A percentile compares a stretch with the other conserved stretches of the same genome.
These are phyloP conservation scores for Ephestia elutella DNA, from an alignment of 1,140 invertebrate genomes.

Conservation along the genomic window DNA sequence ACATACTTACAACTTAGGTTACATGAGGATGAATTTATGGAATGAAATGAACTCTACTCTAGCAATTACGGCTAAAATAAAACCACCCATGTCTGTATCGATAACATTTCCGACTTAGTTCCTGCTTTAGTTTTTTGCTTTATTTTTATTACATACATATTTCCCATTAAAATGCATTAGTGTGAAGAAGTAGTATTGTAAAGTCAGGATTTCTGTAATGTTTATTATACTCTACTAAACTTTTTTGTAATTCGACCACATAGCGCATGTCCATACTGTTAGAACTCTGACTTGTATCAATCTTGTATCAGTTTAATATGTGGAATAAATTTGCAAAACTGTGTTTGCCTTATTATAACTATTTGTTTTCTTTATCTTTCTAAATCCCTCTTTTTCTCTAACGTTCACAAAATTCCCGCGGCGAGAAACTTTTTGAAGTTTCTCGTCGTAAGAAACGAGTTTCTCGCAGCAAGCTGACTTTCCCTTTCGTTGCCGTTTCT, in stretches of 20 bases:
- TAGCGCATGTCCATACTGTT: slow-evolving; percentile 69
- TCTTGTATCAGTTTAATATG: slow-evolving; percentile 73
- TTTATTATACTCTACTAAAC: slow-evolving; percentile 70
- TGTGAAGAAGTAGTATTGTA: slow-evolving; percentile 70
- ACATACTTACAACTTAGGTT: slow-evolving; percentile 73
- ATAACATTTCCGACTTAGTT: slow-evolving; percentile 75
- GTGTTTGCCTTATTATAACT: slow-evolving; percentile 71
- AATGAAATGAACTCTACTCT: slow-evolving; percentile 66
- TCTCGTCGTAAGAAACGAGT: too few relatives aligned
- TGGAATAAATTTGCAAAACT: slow-evolving; percentile 75
- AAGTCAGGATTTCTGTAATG: slow-evolving; percentile 70
- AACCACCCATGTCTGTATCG: slow-evolving; percentile 72
- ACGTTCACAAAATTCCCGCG: not conserved
- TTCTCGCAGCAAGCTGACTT: too few relatives aligned
- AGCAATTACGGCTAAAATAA: slow-evolving; percentile 77
- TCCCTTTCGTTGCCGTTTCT: too few relatives aligned
- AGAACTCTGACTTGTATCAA: slow-evolving; percentile 70
- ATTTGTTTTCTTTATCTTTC: slow-evolving; percentile 60
- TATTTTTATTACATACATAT: slow-evolving; percentile 72
- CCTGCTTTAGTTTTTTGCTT: slow-evolving; percentile 75
- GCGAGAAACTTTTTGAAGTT: too few relatives aligned
- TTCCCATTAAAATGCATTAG: slow-evolving; percentile 70
- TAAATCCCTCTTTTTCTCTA: not conserved
- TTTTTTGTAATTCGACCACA: slow-evolving; percentile 67
- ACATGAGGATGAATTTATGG: slow-evolving; percentile 65